These are phyloP conservation scores for Drosophila miranda DNA, from an alignment of 1,140 invertebrate genomes.

Conservation along the genomic window DNA sequence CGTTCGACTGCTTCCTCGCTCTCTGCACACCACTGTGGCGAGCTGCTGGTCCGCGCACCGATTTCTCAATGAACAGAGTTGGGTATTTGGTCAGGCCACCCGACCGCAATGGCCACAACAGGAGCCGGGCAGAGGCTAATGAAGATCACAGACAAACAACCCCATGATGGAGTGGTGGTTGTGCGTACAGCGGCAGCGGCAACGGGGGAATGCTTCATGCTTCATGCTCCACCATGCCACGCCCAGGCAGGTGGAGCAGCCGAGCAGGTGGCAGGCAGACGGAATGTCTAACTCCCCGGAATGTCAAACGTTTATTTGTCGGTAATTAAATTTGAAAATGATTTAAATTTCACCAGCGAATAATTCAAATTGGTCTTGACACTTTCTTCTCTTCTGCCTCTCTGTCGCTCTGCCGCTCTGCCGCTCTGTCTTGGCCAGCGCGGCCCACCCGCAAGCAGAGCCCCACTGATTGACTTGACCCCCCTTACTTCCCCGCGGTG, in stretches of 20 bases:
- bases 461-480: constrained; percentile 24
- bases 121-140: too few relatives aligned
- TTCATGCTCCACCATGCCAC: too few relatives aligned
- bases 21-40: too few relatives aligned
- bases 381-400: constrained; percentile 54
- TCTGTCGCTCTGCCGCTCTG: too few relatives aligned
- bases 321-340: constrained; percentile 78
- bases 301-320: constrained; percentile 77
- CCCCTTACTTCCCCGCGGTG: background rate
- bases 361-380: constrained; percentile 71
- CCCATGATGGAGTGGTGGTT: constrained; percentile 6
- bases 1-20: too few relatives aligned
- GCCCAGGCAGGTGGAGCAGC: constrained; percentile 7
- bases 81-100: constrained; percentile 9
- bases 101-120: constrained; percentile 19
- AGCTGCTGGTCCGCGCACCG: too few relatives aligned
- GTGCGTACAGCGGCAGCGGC: background rate
- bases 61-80: constrained; percentile 10
- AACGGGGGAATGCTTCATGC: background rate
- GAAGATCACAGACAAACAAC: too few relatives aligned
- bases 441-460: constrained; percentile 57
- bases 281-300: constrained; percentile 53
- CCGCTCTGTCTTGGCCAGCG: too few relatives aligned
- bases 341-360: constrained; percentile 73
- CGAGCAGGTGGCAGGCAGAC: constrained; percentile 51